These are phyloP conservation scores for Platichthys flesus DNA, from an alignment of 2,113 vertebrate genomes.

Conservation along the genomic window DNA sequence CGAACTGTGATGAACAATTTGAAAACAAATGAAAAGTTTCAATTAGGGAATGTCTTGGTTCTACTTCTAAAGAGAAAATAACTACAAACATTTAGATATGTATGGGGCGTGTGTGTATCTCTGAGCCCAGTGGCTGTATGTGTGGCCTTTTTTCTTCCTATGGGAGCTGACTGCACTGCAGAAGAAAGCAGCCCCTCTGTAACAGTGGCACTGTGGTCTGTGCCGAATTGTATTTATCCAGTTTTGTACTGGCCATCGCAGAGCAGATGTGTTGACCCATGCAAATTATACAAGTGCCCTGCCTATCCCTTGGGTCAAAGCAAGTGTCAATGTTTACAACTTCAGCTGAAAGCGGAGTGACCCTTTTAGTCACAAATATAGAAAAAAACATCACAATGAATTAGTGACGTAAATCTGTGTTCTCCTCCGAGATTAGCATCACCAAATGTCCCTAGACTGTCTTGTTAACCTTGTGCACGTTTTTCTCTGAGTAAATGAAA, in stretches of 20 bases:
- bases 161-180: too few species aligned
- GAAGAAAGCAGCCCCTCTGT: not conserved
- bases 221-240: not conserved
- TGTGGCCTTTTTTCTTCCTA: too few species aligned
- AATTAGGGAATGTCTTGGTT: not conserved
- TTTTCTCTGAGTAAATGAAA: too few species aligned
- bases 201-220: not conserved
- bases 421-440: too few species aligned
- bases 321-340: not conserved
- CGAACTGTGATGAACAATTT: conserved; percentile 25
- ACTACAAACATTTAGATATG: too few species aligned
- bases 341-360: not conserved
- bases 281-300: too few species aligned
- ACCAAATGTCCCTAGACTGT: not conserved
- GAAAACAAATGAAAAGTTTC: not conserved
- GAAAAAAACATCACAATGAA: not conserved
- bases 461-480: too few species aligned
- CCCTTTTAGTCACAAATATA: too few species aligned
- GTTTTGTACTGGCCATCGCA: not conserved
- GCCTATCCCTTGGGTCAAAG: not conserved
- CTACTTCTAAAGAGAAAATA: not conserved
- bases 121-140: not conserved
- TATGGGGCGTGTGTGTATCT: too few species aligned
- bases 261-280: too few species aligned
- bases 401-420: not conserved